Conservation (phyloP, 2,888 invertebrate species). For the Andrena marginata region DNA sequence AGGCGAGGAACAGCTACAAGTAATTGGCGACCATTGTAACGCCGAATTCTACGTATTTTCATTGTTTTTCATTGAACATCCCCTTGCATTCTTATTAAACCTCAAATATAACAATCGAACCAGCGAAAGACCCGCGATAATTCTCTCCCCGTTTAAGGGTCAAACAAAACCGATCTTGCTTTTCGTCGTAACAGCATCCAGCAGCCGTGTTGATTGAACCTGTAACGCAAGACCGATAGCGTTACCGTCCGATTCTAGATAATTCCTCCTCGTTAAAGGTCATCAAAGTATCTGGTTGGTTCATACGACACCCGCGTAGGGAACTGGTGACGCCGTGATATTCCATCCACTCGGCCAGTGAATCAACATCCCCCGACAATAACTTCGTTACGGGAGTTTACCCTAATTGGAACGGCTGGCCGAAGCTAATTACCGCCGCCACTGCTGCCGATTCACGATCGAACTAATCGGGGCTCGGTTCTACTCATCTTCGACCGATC, state of each 20-base stretch:
- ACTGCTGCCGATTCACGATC: constrained; percentile 47
- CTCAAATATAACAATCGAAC: not conserved
- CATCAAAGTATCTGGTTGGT: constrained; percentile 84
- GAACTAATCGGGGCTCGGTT: constrained; percentile 25
- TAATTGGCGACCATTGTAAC: no score
- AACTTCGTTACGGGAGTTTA: constrained; percentile 68
- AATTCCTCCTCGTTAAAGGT: constrained; percentile 83
- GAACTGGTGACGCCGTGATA: constrained; percentile 50
- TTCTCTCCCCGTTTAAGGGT: constrained; percentile 34
- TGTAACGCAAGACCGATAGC: constrained; percentile 77
- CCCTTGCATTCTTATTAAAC: no score
- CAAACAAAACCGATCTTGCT: constrained; percentile 74
- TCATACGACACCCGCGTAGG: constrained; percentile 70
- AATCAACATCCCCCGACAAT: constrained; percentile 68
- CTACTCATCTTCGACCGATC: constrained; percentile 39
- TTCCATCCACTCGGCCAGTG: constrained; percentile 50
- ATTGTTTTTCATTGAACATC: not conserved
- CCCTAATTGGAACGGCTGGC: constrained; percentile 62
- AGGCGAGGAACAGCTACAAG: no score
- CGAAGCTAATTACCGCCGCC: constrained; percentile 54
- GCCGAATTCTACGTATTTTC: no score
- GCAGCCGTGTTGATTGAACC: constrained; percentile 44
- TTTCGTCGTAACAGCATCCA: constrained; percentile 58
- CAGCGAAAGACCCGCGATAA: not conserved
- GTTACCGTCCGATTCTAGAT: constrained; percentile 78